Evolutionary conservation across 1,140 invertebrate species (phyloP).

Genomic region (Brachionus rotundiformis): DNA sequence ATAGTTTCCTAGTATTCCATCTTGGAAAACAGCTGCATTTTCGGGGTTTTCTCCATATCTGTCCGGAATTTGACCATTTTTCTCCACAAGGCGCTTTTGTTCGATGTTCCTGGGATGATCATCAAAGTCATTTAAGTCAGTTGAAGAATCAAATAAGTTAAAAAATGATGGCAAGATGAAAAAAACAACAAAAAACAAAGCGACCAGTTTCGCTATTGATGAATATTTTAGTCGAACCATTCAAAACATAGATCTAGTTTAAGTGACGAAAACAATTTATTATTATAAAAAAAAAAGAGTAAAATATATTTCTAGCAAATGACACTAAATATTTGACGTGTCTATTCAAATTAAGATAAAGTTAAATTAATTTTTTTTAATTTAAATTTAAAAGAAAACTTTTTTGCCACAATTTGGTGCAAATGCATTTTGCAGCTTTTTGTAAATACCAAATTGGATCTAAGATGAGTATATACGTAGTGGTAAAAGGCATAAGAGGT

Average conservation of each 20-base stretch:
- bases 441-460: not conserved
- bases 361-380: conserved; percentile 2
- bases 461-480: not conserved
- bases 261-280: not conserved
- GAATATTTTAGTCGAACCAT: conserved; percentile 51
- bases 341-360: not conserved
- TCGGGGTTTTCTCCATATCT: not conserved
- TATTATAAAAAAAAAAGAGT: not conserved
- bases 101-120: conserved; percentile 28
- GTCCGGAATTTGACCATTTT: not conserved
- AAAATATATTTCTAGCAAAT: not conserved
- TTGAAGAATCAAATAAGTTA: conserved; percentile 11
- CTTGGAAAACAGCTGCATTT: conserved; percentile 59
- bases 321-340: not conserved
- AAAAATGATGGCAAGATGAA: conserved; percentile 41
- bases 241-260: not conserved
- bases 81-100: not conserved
- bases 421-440: not conserved
- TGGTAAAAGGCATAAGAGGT: not conserved
- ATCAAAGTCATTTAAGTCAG: not conserved
- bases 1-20: conserved; percentile 66
- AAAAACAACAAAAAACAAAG: conserved; percentile 16
- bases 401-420: not conserved
- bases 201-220: conserved; percentile 13
- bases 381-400: not conserved